Conservation (phyloP, 2,888 invertebrate species). For the Ctenicera cuprea region DNA sequence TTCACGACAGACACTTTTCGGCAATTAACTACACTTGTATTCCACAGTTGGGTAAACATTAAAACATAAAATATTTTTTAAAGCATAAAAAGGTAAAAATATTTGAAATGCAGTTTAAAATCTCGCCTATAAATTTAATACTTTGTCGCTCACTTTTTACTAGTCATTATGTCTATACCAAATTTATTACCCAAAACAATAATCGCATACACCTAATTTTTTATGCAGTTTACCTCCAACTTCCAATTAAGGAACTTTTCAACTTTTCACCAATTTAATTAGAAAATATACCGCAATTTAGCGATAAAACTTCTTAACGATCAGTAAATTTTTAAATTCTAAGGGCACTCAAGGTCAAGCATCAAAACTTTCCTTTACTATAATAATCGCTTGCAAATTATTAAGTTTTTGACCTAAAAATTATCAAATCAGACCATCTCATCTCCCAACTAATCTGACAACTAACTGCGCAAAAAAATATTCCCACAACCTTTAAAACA, state of each 20-base stretch:
- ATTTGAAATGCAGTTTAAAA: too few species aligned
- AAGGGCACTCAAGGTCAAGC: slow-evolving; percentile 4
- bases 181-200: not conserved
- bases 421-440: slow-evolving; percentile 7
- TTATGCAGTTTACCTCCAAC: too few species aligned
- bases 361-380: not conserved
- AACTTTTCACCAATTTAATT: not conserved
- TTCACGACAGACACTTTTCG: too few species aligned
- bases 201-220: not conserved
- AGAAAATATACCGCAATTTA: not conserved
- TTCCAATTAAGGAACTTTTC: not conserved
- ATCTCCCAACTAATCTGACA: not conserved
- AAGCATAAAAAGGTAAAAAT: too few species aligned
- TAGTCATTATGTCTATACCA: not conserved
- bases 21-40: too few species aligned
- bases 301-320: not conserved
- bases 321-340: not conserved
- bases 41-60: too few species aligned
- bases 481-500: slow-evolving; percentile 24
- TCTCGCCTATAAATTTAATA: too few species aligned
- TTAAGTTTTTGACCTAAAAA: slow-evolving; percentile 16
- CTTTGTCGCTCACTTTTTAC: not conserved
- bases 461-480: not conserved
- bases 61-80: too few species aligned
- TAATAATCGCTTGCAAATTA: not conserved